Base-by-base conservation (phyloP, 2,888 invertebrate genomes). In the Dynastes maya region DNA sequence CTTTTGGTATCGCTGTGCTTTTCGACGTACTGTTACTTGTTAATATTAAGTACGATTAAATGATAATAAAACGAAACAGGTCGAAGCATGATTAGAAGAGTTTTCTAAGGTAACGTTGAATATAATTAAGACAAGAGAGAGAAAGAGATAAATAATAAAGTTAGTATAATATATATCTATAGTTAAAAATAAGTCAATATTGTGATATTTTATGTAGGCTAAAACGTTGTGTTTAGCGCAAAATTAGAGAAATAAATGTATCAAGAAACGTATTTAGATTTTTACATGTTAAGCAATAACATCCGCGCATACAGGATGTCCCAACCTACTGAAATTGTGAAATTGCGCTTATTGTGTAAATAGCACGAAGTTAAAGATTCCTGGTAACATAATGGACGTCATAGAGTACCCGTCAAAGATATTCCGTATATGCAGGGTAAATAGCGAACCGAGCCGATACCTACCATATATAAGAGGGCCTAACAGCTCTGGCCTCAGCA, bases 121-220 rank as follows among this genome's bases (percentile, higher is more conserved):
- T 72, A 78, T 40, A 72, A 72, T 64, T 77, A 78, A 77, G 76
- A 16, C 65, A 77, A 45, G 45, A 9, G 45, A 45, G 8, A 45
- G 45, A 45, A 76, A 79, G 45, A 74, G 70, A 77, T 77, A 40
- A 71, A 70, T 68, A 79, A 75, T 22, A 68, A 61, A 40, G 22
- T 79, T 70, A 77, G 65, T 27, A 78, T 79, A 79, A 77, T 67
- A 79, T 76, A 71, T 32, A 79, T 45, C 45, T 45, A 45, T 77
- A 79, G 77, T 53, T 64, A 75, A 45, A 32, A 82, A 85, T 86
- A 85, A 86, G 86, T 86, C 83, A 87, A 87, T 87, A 87, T 87
- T 88, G 88, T 88, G 88, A 88, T 88, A 88, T 88, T 88, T 88
- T 88, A 86, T 86, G 87, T 88, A 88, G 87, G 86, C 85, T 86